These are phyloP conservation scores for Phyllostomus discolor DNA, from an alignment of 2,113 vertebrate genomes.

Conservation along the genomic window DNA sequence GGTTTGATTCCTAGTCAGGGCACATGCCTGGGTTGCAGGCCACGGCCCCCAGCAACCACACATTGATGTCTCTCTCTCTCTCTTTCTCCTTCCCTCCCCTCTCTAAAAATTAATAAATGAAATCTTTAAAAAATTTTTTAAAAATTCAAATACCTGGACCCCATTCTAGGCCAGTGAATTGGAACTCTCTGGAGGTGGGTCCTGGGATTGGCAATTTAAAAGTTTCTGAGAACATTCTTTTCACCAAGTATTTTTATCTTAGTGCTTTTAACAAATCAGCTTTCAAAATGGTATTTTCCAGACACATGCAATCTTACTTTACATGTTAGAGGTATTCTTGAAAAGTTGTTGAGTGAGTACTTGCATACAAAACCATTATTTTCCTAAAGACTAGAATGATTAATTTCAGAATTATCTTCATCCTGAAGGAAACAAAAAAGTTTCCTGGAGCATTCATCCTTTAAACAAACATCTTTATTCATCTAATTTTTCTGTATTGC, in stretches of 20 bases:
- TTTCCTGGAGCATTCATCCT: background rate
- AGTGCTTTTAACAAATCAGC: background rate
- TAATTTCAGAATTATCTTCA: constrained; percentile 4
- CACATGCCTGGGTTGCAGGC: no score
- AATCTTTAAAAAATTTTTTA: background rate
- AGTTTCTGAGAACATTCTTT: background rate
- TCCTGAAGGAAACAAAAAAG: background rate
- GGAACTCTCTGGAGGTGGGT: background rate
- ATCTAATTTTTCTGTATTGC: background rate
- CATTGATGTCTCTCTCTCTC: no score
- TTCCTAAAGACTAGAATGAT: background rate
- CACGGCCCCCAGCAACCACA: no score
- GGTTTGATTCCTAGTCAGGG: no score
- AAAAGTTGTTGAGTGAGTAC: background rate
- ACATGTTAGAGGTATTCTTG: background rate
- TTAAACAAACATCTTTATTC: constrained; percentile 16
- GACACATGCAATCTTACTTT: background rate
- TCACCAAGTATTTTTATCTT: background rate
- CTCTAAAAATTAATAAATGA: no score
- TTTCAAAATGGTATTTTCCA: constrained; percentile 13
- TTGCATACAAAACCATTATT: background rate
- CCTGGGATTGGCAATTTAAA: background rate
- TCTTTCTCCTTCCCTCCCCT: no score
- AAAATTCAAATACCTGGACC: background rate
- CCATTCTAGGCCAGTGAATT: background rate